A percentile compares a stretch with the other conserved stretches of the same genome.
Evolutionary conservation across 2,113 vertebrate genomes (phyloP).

Genomic region (Antigone vipio): DNA sequence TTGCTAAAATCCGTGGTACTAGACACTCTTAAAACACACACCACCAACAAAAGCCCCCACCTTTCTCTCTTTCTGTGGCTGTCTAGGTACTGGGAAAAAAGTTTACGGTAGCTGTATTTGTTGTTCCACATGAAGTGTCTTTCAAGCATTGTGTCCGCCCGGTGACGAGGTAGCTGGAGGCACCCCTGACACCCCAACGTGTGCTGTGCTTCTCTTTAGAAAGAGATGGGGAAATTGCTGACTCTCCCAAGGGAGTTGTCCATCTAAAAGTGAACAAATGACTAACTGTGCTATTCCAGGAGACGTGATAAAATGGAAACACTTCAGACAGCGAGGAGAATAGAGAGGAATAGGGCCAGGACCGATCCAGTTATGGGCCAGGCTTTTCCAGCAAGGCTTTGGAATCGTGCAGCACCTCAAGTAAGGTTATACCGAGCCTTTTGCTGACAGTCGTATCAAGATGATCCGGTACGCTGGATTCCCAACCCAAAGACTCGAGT

Average conservation of each 20-base stretch:
- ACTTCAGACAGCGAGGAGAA: background rate
- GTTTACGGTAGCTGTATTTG: background rate
- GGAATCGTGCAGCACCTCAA: background rate
- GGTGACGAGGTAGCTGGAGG: background rate
- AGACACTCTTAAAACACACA: background rate
- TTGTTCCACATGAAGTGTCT: background rate
- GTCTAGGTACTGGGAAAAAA: background rate
- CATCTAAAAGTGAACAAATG: background rate
- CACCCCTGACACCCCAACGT: accelerated
- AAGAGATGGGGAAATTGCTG: background rate
- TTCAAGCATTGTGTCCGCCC: background rate
- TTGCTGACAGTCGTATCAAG: background rate
- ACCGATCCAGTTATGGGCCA: background rate
- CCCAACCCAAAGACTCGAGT: background rate
- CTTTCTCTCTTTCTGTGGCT: background rate
- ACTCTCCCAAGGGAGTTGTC: background rate
- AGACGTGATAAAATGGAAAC: background rate
- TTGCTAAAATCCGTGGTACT: background rate
- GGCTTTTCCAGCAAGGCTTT: background rate
- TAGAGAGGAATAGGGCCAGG: background rate
- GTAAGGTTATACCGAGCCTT: background rate
- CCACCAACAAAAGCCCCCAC: accelerated
- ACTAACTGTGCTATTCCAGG: background rate
- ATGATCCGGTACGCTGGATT: background rate
- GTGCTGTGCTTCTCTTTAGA: background rate